Percentiles rank a stretch among this genome's conserved stretches.
These are phyloP conservation scores for Euthynnus affinis DNA, from an alignment of 2,797 vertebrate genomes.

Conservation along the genomic window DNA sequence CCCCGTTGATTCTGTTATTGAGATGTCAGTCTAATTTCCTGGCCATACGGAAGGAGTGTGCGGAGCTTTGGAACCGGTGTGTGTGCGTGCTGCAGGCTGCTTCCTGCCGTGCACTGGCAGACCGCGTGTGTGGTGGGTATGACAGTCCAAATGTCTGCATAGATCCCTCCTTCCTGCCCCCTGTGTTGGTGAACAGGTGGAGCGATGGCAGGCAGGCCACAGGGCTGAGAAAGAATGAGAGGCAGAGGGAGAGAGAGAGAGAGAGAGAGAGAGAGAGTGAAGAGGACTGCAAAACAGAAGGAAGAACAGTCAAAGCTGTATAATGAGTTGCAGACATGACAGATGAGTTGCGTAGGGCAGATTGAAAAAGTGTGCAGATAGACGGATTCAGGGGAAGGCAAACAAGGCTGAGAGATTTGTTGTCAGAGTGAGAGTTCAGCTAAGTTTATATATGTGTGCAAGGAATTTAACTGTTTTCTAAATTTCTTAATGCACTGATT, in stretches of 20 bases:
- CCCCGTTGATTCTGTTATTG: constrained; percentile 80
- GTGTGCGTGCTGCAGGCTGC: constrained; percentile 59
- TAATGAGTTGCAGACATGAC: constrained; percentile 62
- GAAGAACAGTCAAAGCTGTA: constrained; percentile 54
- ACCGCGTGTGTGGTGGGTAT: constrained; percentile 53
- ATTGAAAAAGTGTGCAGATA: constrained; percentile 19
- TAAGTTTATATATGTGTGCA: neutral
- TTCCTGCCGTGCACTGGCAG: constrained; percentile 75
- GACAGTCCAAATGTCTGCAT: constrained; percentile 75
- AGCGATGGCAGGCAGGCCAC: constrained; percentile 75
- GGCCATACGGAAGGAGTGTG: constrained; percentile 77
- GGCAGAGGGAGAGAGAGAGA: constrained; percentile 9
- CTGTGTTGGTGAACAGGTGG: constrained; percentile 83
- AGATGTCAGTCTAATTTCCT: constrained; percentile 85
- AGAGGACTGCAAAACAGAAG: constrained; percentile 50
- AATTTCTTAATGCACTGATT: constrained; percentile 8
- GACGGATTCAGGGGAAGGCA: constrained; percentile 8
- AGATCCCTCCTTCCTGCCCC: constrained; percentile 81
- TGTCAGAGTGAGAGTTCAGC: neutral
- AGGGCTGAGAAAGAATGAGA: constrained; percentile 58
- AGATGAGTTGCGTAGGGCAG: constrained; percentile 52
- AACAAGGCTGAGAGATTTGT: neutral
- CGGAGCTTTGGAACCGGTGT: constrained; percentile 60
- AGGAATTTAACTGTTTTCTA: neutral
- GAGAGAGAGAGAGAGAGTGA: constrained; percentile 35